Evolutionary conservation across 2,888 invertebrate genomes (phyloP).

Genomic region (Synanthedon vespiformis): DNA sequence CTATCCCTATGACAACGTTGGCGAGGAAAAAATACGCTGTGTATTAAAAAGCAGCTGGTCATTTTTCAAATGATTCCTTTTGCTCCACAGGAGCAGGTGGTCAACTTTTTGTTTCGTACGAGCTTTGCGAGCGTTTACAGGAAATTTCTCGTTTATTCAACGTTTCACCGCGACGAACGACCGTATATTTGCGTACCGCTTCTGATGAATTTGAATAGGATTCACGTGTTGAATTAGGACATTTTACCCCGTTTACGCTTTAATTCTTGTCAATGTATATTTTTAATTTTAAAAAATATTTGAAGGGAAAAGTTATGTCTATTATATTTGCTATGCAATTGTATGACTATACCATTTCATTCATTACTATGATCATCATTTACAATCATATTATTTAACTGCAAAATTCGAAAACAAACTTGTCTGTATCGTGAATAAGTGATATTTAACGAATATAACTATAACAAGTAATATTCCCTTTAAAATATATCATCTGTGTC

Average conservation of each 20-base stretch:
- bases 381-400: too few species aligned
- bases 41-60: conserved; percentile 69
- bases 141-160: conserved; percentile 48
- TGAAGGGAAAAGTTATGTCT: too few species aligned
- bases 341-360: too few species aligned
- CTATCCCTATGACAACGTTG: conserved; percentile 69
- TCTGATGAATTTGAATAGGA: conserved; percentile 51
- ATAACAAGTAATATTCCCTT: too few species aligned
- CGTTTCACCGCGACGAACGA: conserved; percentile 21
- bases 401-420: too few species aligned
- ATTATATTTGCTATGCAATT: too few species aligned
- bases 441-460: too few species aligned
- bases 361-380: too few species aligned
- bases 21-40: conserved; percentile 64
- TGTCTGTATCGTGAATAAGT: too few species aligned
- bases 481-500: too few species aligned
- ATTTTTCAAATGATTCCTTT: conserved; percentile 70
- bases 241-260: conserved; percentile 15
- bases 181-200: conserved; percentile 44
- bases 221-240: conserved; percentile 54
- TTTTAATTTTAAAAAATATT: conserved; percentile 2
- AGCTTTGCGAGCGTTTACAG: conserved; percentile 22
- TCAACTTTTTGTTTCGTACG: conserved; percentile 25
- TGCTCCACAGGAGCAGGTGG: conserved; percentile 57
- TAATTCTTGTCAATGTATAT: conserved; percentile 6